Conservation (phyloP, 2,888 invertebrate species). For the Chloroclysta siterata region DNA sequence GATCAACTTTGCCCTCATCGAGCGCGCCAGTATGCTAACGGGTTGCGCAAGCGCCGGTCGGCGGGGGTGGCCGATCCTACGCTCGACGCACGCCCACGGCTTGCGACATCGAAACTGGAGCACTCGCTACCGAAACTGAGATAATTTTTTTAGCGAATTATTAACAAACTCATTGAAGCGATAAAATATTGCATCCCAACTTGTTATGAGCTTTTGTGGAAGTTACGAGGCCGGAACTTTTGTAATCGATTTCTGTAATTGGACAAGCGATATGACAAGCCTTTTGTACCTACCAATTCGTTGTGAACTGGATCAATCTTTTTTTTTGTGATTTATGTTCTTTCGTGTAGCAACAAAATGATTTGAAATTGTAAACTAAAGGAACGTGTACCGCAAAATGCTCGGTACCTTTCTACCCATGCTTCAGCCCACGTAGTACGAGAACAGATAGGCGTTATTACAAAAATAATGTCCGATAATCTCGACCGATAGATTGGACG, state of each 20-base stretch:
- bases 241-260: slow-evolving; percentile 37
- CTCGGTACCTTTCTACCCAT: slow-evolving; percentile 49
- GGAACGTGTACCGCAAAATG: slow-evolving; percentile 33
- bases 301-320: slow-evolving; percentile 22
- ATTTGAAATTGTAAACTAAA: slow-evolving; percentile 16
- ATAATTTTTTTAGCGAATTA: slow-evolving; percentile 67
- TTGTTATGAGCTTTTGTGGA: slow-evolving; percentile 48
- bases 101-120: slow-evolving; percentile 78
- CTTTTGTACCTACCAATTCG: slow-evolving; percentile 30
- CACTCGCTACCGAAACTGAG: slow-evolving; percentile 68
- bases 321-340: slow-evolving; percentile 14
- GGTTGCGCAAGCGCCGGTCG: slow-evolving; percentile 46
- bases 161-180: slow-evolving; percentile 57
- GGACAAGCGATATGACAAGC: slow-evolving; percentile 25
- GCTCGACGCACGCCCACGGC: slow-evolving; percentile 69
- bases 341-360: slow-evolving; percentile 11
- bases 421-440: slow-evolving; percentile 54
- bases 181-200: slow-evolving; percentile 53
- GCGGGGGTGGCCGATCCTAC: slow-evolving; percentile 74
- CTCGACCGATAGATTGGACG: slow-evolving; percentile 67
- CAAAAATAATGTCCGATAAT: slow-evolving; percentile 66
- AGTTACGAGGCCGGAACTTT: slow-evolving; percentile 43
- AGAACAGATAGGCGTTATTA: slow-evolving; percentile 58
- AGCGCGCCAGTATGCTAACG: slow-evolving; percentile 60
- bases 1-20: slow-evolving; percentile 55